These are phyloP conservation scores for Abramis brama DNA, from an alignment of 2,113 vertebrate genomes.

Conservation along the genomic window DNA sequence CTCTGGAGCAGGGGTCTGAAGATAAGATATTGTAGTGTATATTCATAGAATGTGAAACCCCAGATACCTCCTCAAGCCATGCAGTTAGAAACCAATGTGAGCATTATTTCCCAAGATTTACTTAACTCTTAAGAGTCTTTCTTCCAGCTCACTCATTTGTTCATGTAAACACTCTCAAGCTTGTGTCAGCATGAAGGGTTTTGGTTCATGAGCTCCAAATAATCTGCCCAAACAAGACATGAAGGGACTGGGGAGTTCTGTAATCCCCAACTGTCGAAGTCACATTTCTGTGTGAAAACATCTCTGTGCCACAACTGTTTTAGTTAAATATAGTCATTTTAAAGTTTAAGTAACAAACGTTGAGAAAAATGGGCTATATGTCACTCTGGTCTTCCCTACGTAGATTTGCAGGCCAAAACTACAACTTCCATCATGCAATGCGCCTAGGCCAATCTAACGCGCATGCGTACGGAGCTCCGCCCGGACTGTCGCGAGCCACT, in stretches of 20 bases:
- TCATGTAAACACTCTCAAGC: not conserved
- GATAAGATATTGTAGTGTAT: not conserved
- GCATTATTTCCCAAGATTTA: not conserved
- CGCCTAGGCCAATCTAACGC: not conserved
- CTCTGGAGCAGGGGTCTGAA: not conserved
- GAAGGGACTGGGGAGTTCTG: not conserved
- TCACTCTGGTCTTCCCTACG: not conserved
- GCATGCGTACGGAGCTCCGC: not conserved
- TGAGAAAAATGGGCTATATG: not conserved
- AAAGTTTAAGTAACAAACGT: not conserved
- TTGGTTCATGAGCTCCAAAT: not conserved
- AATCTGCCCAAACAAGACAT: not conserved
- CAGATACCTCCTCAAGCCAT: not conserved
- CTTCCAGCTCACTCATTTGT: not conserved
- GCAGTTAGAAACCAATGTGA: not conserved
- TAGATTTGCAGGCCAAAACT: not conserved
- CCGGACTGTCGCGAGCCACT: not conserved
- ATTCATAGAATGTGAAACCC: not conserved
- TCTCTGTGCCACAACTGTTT: not conserved
- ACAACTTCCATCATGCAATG: constrained; percentile 32
- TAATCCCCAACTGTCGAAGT: not conserved
- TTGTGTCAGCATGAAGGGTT: not conserved
- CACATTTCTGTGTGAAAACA: not conserved
- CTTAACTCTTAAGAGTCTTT: not conserved
- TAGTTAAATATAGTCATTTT: not conserved